phyloP scores from a whole-genome alignment of 2,797 vertebrate genomes.

The Gobionotothen gibberifrons region DNA sequence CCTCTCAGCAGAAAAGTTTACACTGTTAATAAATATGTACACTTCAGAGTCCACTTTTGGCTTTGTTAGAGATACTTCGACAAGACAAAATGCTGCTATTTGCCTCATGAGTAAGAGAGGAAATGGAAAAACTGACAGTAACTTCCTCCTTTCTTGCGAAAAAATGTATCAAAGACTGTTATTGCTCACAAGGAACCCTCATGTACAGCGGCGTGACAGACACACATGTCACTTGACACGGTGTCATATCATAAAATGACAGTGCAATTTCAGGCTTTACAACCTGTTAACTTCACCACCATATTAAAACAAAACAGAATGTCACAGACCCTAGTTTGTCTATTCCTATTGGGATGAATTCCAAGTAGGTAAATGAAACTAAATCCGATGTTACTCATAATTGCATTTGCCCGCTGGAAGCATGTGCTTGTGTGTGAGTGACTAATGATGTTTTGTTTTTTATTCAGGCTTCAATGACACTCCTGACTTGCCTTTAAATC shows the following conservation, averaged over 20 bases:
- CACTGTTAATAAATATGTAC: constrained; percentile 13
- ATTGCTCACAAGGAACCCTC: constrained; percentile 17
- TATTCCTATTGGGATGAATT: not conserved
- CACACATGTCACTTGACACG: constrained; percentile 34
- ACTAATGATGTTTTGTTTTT: constrained; percentile 52
- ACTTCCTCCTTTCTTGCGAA: constrained; percentile 42
- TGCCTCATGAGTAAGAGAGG: constrained; percentile 29
- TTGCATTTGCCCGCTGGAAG: constrained; percentile 21
- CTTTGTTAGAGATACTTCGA: constrained; percentile 2
- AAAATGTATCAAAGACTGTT: constrained; percentile 2
- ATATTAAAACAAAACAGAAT: not conserved
- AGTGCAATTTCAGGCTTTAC: constrained; percentile 6
- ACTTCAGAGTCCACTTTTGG: constrained; percentile 1
- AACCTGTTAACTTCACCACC: not conserved
- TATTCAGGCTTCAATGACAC: constrained; percentile 66
- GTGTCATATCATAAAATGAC: constrained; percentile 33
- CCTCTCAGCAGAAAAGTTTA: constrained; percentile 18
- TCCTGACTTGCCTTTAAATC: constrained; percentile 75
- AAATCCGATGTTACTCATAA: constrained; percentile 25
- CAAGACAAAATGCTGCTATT: constrained; percentile 1
- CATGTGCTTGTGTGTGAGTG: constrained; percentile 22
- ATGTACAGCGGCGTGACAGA: constrained; percentile 6
- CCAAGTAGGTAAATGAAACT: constrained; percentile 15
- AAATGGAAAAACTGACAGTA: constrained; percentile 41
- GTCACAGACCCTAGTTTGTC: not conserved